A percentile compares a stretch with the other conserved stretches of the same genome.
Conservation (phyloP, 2,797 vertebrate species). For the Champsocephalus gunnari region DNA sequence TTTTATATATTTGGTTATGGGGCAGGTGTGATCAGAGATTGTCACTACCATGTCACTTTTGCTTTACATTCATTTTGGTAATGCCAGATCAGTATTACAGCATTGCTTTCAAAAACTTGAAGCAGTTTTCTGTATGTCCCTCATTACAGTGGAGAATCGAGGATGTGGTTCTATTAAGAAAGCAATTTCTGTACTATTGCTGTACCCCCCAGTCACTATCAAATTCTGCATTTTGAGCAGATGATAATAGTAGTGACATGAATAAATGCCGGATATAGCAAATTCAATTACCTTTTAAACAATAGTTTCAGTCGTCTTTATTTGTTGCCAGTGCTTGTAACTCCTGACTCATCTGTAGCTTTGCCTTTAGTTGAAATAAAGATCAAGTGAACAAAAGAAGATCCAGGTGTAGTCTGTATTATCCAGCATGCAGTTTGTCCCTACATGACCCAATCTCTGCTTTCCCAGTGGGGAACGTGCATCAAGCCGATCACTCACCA, state of each 20-base stretch:
- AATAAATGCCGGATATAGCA: background rate
- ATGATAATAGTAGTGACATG: background rate
- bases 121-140: background rate
- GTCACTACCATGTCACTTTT: background rate
- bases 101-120: background rate
- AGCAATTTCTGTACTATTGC: background rate
- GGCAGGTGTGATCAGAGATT: background rate
- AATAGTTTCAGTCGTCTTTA: slow-evolving; percentile 1
- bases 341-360: background rate
- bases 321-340: slow-evolving; percentile 2
- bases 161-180: slow-evolving; percentile 1
- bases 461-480: slow-evolving; percentile 36
- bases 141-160: slow-evolving; percentile 8
- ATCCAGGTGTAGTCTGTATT: slow-evolving; percentile 13
- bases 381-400: background rate
- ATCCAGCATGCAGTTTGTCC: slow-evolving; percentile 42
- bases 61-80: background rate
- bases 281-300: slow-evolving; percentile 7
- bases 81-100: background rate
- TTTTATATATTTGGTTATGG: background rate
- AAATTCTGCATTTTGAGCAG: slow-evolving; percentile 15
- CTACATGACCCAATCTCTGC: slow-evolving; percentile 31
- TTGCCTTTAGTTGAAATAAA: background rate
- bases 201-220: background rate
- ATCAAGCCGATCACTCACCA: slow-evolving; percentile 63